A percentile compares a stretch with the other conserved stretches of the same genome.
Evolutionary conservation across 2,888 invertebrate species (phyloP).

Genomic region (Folsomia candida): DNA sequence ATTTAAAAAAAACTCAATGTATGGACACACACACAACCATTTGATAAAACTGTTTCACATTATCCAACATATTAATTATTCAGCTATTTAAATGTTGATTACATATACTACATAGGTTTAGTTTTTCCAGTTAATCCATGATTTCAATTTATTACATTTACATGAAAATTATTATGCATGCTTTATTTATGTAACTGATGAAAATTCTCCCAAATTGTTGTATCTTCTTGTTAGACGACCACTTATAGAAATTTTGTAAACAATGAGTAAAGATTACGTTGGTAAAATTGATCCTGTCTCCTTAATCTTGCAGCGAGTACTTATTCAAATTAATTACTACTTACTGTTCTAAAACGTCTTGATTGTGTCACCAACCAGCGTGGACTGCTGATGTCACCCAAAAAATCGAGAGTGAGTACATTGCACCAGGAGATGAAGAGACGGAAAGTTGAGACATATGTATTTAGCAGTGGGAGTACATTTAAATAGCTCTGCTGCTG

Average conservation of each 20-base stretch:
- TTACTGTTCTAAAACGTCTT: background rate
- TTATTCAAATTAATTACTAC: too few species aligned
- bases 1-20: background rate
- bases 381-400: too few species aligned
- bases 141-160: conserved; percentile 2
- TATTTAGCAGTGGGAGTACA: too few species aligned
- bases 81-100: background rate
- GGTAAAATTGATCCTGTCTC: background rate
- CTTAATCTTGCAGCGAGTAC: too few species aligned
- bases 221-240: background rate
- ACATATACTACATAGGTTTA: background rate
- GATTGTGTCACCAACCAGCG: background rate
- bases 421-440: too few species aligned
- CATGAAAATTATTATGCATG: conserved; percentile 19
- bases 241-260: background rate
- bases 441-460: too few species aligned
- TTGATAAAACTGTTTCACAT: background rate
- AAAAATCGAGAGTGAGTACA: too few species aligned
- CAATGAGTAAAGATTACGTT: conserved; percentile 5
- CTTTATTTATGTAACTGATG: conserved; percentile 9
- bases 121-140: background rate
- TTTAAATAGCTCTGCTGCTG: too few species aligned
- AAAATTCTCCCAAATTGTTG: background rate
- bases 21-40: background rate
- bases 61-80: background rate